Conservation (phyloP, 2,113 vertebrate species). For the Bagarius yarrelli region DNA sequence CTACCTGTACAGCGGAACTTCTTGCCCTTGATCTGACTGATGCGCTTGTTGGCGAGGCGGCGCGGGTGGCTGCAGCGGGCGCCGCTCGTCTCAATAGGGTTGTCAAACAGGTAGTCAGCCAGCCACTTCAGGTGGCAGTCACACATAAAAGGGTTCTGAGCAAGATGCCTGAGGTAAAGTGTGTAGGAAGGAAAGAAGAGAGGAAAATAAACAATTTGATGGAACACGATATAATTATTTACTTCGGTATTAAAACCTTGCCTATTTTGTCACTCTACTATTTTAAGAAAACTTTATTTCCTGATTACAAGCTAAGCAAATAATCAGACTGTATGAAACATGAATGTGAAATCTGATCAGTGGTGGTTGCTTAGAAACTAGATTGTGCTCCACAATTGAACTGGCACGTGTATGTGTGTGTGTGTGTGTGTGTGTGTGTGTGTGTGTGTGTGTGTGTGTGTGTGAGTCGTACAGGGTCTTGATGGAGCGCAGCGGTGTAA, state of each 20-base stretch:
- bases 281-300: conserved; percentile 19
- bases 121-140: conserved; percentile 99
- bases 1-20: conserved; percentile 99
- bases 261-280: conserved; percentile 21
- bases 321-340: neutral
- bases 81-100: conserved; percentile 97
- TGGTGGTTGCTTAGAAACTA: conserved; percentile 45
- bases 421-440: conserved; percentile 29
- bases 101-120: conserved; percentile 97
- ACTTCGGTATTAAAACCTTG: conserved; percentile 22
- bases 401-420: neutral
- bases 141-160: conserved; percentile 98
- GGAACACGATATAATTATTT: neutral
- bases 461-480: conserved; percentile 84
- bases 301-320: conserved; percentile 16
- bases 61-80: conserved; percentile 96
- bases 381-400: conserved; percentile 4
- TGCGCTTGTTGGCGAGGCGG: conserved; percentile 96
- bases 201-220: neutral
- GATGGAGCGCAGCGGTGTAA: conserved; percentile 89
- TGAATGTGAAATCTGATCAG: conserved; percentile 14
- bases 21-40: conserved; percentile 99
- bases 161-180: conserved; percentile 82
- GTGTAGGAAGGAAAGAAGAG: neutral
- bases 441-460: conserved; percentile 34